phyloP scores from a whole-genome alignment of 2,113 vertebrate species.

The Caranx ignobilis region DNA sequence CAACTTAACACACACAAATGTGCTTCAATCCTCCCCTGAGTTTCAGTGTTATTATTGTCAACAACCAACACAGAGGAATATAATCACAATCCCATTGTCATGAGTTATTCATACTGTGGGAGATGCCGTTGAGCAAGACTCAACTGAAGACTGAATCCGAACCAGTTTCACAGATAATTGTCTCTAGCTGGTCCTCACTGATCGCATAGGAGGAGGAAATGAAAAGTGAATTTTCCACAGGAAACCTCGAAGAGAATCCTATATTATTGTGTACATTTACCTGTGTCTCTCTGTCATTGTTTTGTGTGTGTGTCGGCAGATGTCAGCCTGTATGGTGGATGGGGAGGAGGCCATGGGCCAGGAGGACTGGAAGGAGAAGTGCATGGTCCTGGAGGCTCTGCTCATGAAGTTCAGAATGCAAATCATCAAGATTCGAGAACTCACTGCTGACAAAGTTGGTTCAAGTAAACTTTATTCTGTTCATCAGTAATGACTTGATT shows the following conservation, averaged over 20 bases:
- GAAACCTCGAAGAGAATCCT: background rate
- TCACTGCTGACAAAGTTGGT: constrained; percentile 96
- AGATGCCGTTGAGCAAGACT: background rate
- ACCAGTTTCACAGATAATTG: background rate
- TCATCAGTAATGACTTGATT: background rate
- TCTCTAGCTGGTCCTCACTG: background rate
- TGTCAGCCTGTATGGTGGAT: constrained; percentile 86
- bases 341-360: constrained; percentile 86
- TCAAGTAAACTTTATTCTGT: background rate
- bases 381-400: constrained; percentile 92
- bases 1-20: too few relatives aligned
- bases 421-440: constrained; percentile 95
- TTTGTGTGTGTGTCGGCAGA: constrained; percentile 22
- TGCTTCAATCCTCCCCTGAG: background rate
- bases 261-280: background rate
- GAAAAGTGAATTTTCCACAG: constrained; percentile 10
- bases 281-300: constrained; percentile 1
- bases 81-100: background rate
- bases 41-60: background rate
- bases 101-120: background rate
- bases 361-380: constrained; percentile 96
- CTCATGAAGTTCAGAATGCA: constrained; percentile 96
- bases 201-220: background rate
- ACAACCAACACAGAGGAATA: too few relatives aligned
- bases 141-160: background rate